Conservation (phyloP, 2,888 invertebrate genomes). For the Cryptocheilus praepositus region DNA sequence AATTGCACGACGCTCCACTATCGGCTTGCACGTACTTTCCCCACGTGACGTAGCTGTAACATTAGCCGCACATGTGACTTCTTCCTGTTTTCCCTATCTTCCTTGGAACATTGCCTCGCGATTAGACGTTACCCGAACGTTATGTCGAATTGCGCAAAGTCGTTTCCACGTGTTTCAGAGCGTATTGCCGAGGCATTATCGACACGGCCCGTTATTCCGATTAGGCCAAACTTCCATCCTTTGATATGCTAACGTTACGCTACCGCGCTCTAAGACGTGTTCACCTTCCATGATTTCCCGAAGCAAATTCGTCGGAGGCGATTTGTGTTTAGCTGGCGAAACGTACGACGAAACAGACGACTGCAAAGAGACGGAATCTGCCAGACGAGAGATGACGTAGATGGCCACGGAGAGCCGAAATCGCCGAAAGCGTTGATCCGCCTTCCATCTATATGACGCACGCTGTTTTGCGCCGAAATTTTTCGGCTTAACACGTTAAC, state of each 20-base stretch:
- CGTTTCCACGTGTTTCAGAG: constrained; percentile 46
- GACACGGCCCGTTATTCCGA: constrained; percentile 50
- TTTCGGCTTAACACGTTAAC: no score
- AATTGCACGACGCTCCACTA: not conserved
- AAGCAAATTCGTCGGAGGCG: not conserved
- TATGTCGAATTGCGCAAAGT: constrained; percentile 44
- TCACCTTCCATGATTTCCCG: not conserved
- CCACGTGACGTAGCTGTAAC: not conserved
- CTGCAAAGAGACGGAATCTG: no score
- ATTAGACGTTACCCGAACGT: constrained; percentile 40
- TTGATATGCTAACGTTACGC: constrained; percentile 1
- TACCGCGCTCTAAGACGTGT: not conserved
- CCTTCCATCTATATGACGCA: no score
- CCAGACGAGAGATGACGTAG: no score
- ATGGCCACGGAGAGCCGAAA: no score
- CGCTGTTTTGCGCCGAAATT: no score
- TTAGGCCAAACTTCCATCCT: constrained; percentile 48
- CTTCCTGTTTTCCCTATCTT: constrained; percentile 40
- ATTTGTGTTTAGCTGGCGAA: no score
- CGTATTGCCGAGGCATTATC: constrained; percentile 43
- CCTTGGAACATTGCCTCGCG: constrained; percentile 27
- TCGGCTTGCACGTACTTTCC: not conserved
- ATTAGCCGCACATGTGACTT: constrained; percentile 31
- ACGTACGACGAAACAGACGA: no score
- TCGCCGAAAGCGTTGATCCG: no score